phyloP scores from a whole-genome alignment of 2,888 invertebrate species.

The Morpho deidamia region DNA sequence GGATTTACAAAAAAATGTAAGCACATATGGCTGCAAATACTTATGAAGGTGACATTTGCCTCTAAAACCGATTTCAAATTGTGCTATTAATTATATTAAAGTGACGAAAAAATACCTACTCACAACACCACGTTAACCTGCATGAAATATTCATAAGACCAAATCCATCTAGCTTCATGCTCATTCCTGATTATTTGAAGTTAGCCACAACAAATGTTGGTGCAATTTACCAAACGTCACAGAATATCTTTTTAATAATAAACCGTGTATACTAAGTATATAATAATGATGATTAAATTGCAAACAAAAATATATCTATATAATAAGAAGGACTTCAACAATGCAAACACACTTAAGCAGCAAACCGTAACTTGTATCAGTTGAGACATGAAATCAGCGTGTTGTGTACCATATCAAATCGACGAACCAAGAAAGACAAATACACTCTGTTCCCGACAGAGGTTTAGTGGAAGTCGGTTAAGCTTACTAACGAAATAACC shows the following conservation, averaged over 20 bases:
- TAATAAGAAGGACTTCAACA: conserved; percentile 15
- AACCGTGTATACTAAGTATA: conserved; percentile 14
- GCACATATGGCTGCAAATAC: conserved; percentile 12
- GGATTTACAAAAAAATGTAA: conserved; percentile 9
- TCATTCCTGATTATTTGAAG: conserved; percentile 20
- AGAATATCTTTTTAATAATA: conserved; percentile 17
- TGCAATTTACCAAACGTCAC: conserved; percentile 20
- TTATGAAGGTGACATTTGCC: conserved; percentile 14
- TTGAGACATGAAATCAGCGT: conserved; percentile 13
- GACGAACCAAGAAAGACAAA: conserved; percentile 4
- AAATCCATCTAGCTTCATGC: conserved; percentile 24
- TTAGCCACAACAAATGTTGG: conserved; percentile 22
- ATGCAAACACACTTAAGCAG: conserved; percentile 21
- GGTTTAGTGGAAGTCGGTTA: conserved; percentile 11
- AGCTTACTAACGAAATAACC: conserved; percentile 7
- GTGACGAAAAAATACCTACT: conserved; percentile 16
- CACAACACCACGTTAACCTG: conserved; percentile 20
- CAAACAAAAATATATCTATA: conserved; percentile 22
- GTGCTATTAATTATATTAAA: conserved; percentile 20
- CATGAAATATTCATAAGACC: conserved; percentile 14
- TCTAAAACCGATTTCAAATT: conserved; percentile 19
- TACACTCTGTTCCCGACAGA: conserved; percentile 11
- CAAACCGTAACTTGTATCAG: conserved; percentile 9
- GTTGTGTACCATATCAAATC: conserved; percentile 6
- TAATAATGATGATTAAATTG: conserved; percentile 14